Base-by-base conservation (phyloP, 2,113 vertebrate genomes). In the Nibea albiflora region DNA sequence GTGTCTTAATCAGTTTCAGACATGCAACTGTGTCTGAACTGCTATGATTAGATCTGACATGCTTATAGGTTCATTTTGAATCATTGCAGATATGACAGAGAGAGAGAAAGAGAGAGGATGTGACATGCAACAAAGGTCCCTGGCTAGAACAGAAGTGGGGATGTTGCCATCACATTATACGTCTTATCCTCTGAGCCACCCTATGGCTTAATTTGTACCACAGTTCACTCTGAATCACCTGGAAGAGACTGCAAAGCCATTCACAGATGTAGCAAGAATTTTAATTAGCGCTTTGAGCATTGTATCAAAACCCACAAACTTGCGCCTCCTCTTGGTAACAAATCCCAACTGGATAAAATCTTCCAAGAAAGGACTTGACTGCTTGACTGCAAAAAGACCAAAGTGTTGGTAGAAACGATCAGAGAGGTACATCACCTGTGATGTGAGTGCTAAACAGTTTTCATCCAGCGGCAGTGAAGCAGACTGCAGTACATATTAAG, bases 1-100 rank as follows among this genome's bases (percentile, higher is more conserved):
- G 49, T 46, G n/a, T 78, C 81, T 83, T 80, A 67, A 85, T 86
- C 22, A 53, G 56, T 87, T 90, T 86, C 69, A 74, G 61, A 69
- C 10, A 1, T 50, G 47, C 58, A 71, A 73, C 67, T 84, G 73
- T 73, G 69, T 44, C 47, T 49, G 22, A 50, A 31, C 49, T 19
- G 44, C 57, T 11, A 2, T 52, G 17, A 77, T 73, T 68, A 78
- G 19, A 66, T 75, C 69, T 52, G 44, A 76, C 56, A 57, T 63
- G 49, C 64, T 39, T 64, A 10, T 24, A 73, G 54, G 67, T 68
- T 76, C 54, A 56, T 39, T 49, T 6, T 24, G 35, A n/a, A 68
- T 19, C 46, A 24, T 19, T 53, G 46, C 46, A 53, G 61, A 78
- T 50, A 50, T 72, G 60, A 64, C 16, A 66, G 31, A 8, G 35